A percentile compares a stretch with the other conserved stretches of the same genome.
These are phyloP conservation scores for Brachionus calyciflorus DNA, from an alignment of 1,140 invertebrate species.

Conservation along the genomic window DNA sequence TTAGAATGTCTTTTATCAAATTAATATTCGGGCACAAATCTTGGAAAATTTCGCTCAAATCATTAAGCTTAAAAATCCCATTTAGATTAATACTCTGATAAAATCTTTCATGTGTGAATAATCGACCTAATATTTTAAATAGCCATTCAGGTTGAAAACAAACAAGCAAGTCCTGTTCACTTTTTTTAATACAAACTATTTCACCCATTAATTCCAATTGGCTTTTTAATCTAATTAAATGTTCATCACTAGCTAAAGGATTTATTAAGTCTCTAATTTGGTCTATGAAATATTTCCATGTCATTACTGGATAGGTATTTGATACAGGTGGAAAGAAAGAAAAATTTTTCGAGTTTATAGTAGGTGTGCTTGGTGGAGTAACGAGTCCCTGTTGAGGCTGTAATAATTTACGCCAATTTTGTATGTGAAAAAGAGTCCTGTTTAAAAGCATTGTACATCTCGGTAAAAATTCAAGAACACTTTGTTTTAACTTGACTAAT, in stretches of 20 bases:
- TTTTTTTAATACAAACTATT: conserved; percentile 65
- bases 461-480: not conserved
- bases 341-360: not conserved
- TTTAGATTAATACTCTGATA: not conserved
- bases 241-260: conserved; percentile 69
- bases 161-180: conserved; percentile 68
- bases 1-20: conserved; percentile 50
- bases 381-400: not conserved
- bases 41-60: not conserved
- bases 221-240: conserved; percentile 68
- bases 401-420: conserved; percentile 14
- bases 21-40: not conserved
- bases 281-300: conserved; percentile 68
- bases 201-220: conserved; percentile 71
- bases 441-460: conserved; percentile 17
- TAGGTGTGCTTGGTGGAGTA: not conserved
- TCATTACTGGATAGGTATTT: conserved; percentile 64
- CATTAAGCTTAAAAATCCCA: not conserved
- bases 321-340: not conserved
- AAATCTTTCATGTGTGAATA: conserved; percentile 64
- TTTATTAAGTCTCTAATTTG: conserved; percentile 68
- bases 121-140: conserved; percentile 71
- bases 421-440: not conserved
- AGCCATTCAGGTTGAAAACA: conserved; percentile 74
- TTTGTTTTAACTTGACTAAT: conserved; percentile 60